Evolutionary conservation across 2,797 vertebrate genomes (phyloP).

Genomic region (Botia almorhae): DNA sequence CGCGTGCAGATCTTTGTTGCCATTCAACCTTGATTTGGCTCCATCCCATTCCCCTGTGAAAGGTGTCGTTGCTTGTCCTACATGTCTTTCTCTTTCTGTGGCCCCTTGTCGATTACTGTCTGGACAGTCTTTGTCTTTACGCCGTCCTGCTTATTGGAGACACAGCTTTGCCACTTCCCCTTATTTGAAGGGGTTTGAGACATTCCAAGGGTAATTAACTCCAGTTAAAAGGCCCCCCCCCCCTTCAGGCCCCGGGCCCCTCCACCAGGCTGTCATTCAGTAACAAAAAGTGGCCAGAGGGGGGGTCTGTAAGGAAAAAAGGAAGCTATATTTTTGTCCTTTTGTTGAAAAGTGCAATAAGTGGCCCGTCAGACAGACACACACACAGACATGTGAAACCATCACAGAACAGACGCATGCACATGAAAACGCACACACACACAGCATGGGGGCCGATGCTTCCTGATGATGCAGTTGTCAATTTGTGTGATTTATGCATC

Average conservation of each 20-base stretch:
- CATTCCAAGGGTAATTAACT: conserved; percentile 92
- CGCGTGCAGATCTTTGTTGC: conserved; percentile 43
- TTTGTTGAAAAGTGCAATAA: conserved; percentile 79
- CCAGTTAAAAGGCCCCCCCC: conserved; percentile 81
- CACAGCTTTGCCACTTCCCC: conserved; percentile 79
- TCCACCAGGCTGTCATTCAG: conserved; percentile 78
- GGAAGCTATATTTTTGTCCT: conserved; percentile 76
- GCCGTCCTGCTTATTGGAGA: conserved; percentile 79
- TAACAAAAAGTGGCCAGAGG: conserved; percentile 62
- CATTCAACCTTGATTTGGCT: conserved; percentile 47
- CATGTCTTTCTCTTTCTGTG: conserved; percentile 58
- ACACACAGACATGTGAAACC: conserved; percentile 34
- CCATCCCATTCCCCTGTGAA: conserved; percentile 46
- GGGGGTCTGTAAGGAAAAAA: conserved; percentile 58
- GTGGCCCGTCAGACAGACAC: conserved; percentile 66
- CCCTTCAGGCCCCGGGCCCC: not conserved
- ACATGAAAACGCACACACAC: conserved; percentile 36
- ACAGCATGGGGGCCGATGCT: conserved; percentile 14
- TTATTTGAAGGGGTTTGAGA: conserved; percentile 85
- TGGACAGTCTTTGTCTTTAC: conserved; percentile 74
- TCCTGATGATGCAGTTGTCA: conserved; percentile 66
- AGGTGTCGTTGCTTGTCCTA: conserved; percentile 59
- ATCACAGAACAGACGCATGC: not conserved
- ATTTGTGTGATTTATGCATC: conserved; percentile 69
- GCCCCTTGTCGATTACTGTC: conserved; percentile 60